Conservation (phyloP, 2,888 invertebrate species). For the Incurvaria masculella region DNA sequence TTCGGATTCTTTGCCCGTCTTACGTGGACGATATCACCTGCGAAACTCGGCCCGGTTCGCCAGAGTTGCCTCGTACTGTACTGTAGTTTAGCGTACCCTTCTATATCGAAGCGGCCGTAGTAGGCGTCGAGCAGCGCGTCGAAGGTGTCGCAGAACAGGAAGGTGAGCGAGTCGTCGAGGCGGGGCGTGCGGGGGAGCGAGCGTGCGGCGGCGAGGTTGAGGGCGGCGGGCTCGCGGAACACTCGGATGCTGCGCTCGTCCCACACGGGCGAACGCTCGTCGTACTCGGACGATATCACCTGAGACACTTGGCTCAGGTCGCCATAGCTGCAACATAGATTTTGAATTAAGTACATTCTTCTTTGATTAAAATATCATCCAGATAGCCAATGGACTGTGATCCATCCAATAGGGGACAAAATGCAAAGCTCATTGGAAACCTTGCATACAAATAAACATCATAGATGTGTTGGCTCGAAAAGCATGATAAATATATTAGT, state of each 20-base stretch:
- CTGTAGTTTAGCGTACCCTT: slow-evolving; percentile 69
- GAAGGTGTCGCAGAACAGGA: slow-evolving; percentile 83
- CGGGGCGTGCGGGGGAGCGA: slow-evolving; percentile 40
- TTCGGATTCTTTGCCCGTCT: too few relatives aligned
- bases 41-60: too few relatives aligned
- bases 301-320: slow-evolving; percentile 77
- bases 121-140: slow-evolving; percentile 77
- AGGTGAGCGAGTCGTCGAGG: slow-evolving; percentile 83
- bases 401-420: too few relatives aligned
- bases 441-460: too few relatives aligned
- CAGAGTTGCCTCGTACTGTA: too few relatives aligned
- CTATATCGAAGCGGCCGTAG: slow-evolving; percentile 77
- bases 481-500: too few relatives aligned
- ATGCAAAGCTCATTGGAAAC: too few relatives aligned
- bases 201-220: slow-evolving; percentile 25
- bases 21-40: too few relatives aligned
- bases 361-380: too few relatives aligned
- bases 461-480: too few relatives aligned
- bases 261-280: slow-evolving; percentile 31
- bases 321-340: slow-evolving; percentile 52
- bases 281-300: slow-evolving; percentile 76
- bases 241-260: slow-evolving; percentile 16
- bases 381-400: too few relatives aligned
- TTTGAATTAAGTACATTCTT: too few relatives aligned
- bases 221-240: slow-evolving; percentile 32